Conservation (phyloP, 2,113 vertebrate species). For the Rhinichthys klamathensis region DNA sequence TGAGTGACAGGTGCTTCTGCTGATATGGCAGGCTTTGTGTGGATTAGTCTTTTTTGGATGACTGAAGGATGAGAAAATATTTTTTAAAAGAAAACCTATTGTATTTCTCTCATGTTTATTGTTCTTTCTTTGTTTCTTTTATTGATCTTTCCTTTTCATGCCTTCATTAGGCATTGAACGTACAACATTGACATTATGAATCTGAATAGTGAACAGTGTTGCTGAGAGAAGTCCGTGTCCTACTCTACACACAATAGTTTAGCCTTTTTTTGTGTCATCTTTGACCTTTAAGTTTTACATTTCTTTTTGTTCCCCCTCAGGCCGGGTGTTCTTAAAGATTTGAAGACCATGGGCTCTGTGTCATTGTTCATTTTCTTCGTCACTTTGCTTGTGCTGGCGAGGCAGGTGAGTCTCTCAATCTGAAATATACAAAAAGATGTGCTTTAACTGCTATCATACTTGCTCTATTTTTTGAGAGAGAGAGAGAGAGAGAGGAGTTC, state of each 20-base stretch:
- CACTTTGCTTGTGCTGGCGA: slow-evolving; percentile 91
- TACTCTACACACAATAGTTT: not conserved
- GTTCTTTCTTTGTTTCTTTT: not conserved
- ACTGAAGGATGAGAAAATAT: not conserved
- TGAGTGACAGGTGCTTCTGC: slow-evolving; percentile 57
- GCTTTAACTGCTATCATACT: not conserved
- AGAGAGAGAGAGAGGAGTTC: not conserved
- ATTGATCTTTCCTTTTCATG: not conserved
- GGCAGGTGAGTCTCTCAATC: slow-evolving; percentile 85
- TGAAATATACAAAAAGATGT: not conserved
- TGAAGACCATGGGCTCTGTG: slow-evolving; percentile 97
- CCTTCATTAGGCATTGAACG: not conserved
- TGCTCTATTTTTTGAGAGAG: not conserved
- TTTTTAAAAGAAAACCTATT: not conserved
- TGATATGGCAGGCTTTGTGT: slow-evolving; percentile 53
- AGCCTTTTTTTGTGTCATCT: not conserved
- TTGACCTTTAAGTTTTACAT: not conserved
- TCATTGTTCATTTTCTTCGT: slow-evolving; percentile 96
- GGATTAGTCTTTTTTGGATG: slow-evolving; percentile 55
- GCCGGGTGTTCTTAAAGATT: slow-evolving; percentile 94
- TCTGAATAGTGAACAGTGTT: not conserved
- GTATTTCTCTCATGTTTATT: slow-evolving; percentile 13
- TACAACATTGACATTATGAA: not conserved
- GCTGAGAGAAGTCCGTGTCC: not conserved
- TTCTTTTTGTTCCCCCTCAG: slow-evolving; percentile 65